Evolutionary conservation across 2,888 invertebrate genomes (phyloP), one percentile per base, ranked within the genome.

Genomic region (Drosophila stalkeri): DNA sequence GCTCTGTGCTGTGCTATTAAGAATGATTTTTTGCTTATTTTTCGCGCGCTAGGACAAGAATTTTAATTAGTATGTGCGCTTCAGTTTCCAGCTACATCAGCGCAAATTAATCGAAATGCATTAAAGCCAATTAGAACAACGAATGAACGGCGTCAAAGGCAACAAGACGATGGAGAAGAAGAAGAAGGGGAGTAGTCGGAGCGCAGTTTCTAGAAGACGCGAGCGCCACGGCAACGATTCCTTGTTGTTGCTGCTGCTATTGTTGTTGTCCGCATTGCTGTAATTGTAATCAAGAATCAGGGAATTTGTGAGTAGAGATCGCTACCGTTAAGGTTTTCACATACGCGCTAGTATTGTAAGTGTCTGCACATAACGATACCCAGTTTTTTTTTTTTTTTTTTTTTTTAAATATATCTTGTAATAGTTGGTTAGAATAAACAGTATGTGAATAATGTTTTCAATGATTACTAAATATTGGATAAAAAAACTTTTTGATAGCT

Each of bases 101-200:
- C 66, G 75, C 84, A 80, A 90, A 88, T 85, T 90, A 86, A 85
- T 85, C 86, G 89, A 80, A 83, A 70, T 68, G 81, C 80, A 89
- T 89, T 90, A 82, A 85, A 81, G 70, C 82, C 90, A 86, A 90
- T 86, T 86, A 86, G 77, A 79, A 64, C 56, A 71, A 71, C 63
- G 65, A 68, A 52, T 6, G 27, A 27, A 27, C 27, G 60, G 60
- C 65, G 52, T 31, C 31, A 55, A 57, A 33, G 12, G 12, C 14
- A 55, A 16, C 12, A 43, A 49, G 12, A 23, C 9, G 44, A 46
- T 49, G 44, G 7, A 12, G 20, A 20, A 12, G 43, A n/a, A n/a
- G n/a, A 18, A 3, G 41, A 9, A 3, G n/a, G 3, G 3, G 23
- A 59, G 39, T 39, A 60, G 31, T 43, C 18, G 11, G 3, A 2